A percentile compares a stretch with the other conserved stretches of the same genome.
Conservation (phyloP, 2,113 vertebrate species). For the Hystrix brachyura region DNA sequence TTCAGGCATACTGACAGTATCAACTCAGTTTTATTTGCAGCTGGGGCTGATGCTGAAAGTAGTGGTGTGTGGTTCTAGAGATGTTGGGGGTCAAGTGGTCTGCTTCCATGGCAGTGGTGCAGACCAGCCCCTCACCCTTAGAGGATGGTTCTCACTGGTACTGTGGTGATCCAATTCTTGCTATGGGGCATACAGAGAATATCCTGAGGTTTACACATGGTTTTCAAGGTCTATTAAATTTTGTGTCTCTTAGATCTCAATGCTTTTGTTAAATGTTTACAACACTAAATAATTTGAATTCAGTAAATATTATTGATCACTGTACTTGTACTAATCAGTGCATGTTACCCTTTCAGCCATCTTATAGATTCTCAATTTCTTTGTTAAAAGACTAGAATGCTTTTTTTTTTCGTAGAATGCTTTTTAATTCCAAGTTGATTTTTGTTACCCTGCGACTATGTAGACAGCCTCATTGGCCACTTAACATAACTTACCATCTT, state of each 20-base stretch:
- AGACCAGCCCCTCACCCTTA: not conserved
- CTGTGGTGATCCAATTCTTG: not conserved
- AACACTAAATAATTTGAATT: conserved; percentile 93
- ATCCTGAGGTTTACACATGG: not conserved
- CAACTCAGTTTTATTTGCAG: conserved; percentile 17
- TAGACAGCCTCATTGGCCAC: conserved; percentile 54
- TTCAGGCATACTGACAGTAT: not conserved
- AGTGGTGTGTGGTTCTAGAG: not conserved
- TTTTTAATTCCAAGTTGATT: conserved; percentile 59
- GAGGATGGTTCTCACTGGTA: not conserved
- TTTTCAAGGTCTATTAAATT: conserved; percentile 38
- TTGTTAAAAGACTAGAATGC: not conserved
- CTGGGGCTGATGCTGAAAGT: not conserved
- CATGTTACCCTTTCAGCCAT: conserved; percentile 96
- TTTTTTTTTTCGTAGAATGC: conserved; percentile 34
- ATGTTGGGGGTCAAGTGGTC: not conserved
- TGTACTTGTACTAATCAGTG: conserved; percentile 92
- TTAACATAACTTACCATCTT: conserved; percentile 64
- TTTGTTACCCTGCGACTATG: conserved; percentile 62
- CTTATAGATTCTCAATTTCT: conserved; percentile 91
- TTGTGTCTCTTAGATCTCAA: conserved; percentile 85
- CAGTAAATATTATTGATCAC: conserved; percentile 91
- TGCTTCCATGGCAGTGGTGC: not conserved
- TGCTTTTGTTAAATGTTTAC: conserved; percentile 96
- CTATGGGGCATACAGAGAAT: not conserved